Evolutionary conservation across 2,888 invertebrate genomes (phyloP).

Genomic region (Callyntrura guangdongensis): DNA sequence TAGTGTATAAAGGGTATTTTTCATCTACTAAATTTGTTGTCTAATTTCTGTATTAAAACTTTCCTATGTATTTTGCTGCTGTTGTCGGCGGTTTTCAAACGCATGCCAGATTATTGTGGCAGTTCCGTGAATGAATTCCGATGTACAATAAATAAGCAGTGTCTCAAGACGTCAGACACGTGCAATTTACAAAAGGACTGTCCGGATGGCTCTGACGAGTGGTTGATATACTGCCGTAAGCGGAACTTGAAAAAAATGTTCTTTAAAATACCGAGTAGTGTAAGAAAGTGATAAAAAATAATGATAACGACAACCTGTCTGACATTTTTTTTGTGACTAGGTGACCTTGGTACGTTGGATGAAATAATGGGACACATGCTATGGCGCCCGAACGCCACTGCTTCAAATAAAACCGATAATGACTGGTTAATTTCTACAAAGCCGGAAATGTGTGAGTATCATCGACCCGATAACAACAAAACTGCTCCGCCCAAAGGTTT

Average conservation of each 20-base stretch:
- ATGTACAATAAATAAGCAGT: conserved; percentile 45
- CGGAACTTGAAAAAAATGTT: background rate
- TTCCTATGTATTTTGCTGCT: no score
- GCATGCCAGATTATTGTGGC: background rate
- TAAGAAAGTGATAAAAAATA: no score
- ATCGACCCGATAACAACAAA: background rate
- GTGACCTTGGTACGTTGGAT: background rate
- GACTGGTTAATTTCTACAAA: background rate
- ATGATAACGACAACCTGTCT: no score
- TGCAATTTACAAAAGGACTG: conserved; percentile 58
- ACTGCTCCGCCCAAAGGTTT: conserved; percentile 28
- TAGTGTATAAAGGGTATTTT: no score
- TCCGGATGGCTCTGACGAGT: conserved; percentile 59
- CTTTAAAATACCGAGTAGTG: no score
- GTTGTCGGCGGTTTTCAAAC: no score
- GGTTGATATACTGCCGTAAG: conserved; percentile 62
- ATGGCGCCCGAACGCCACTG: background rate
- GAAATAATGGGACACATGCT: background rate
- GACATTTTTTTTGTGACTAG: background rate
- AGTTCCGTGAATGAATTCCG: background rate
- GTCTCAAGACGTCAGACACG: conserved; percentile 43
- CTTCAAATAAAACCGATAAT: no score
- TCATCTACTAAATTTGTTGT: no score
- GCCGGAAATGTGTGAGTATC: conserved; percentile 18
- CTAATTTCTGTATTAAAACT: no score